Evolutionary conservation across 2,888 invertebrate genomes (phyloP).

Genomic region (Drosophila imparisetae): DNA sequence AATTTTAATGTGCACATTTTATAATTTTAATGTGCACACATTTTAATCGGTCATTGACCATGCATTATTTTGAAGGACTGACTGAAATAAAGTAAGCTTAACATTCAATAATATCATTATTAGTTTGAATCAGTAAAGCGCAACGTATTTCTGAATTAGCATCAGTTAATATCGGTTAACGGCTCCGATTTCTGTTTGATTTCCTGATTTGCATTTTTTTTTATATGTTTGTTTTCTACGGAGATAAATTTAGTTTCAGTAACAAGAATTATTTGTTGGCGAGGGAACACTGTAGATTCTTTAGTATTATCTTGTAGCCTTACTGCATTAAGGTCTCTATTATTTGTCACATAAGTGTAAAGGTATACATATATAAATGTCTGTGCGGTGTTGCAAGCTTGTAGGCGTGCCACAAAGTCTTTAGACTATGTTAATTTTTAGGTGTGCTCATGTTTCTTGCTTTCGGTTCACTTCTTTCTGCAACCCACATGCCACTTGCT

Average conservation of each 20-base stretch:
- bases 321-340: not conserved
- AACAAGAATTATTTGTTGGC: not conserved
- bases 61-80: not conserved
- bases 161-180: not conserved
- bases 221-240: not conserved
- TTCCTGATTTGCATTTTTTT: not conserved
- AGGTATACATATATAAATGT: constrained; percentile 15
- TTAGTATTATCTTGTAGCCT: not conserved
- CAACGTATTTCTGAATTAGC: not conserved
- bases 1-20: not conserved
- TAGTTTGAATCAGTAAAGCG: not conserved
- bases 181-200: not conserved
- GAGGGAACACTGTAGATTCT: not conserved
- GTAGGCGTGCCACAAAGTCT: constrained; percentile 68
- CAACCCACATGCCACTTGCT: constrained; percentile 14
- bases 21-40: not conserved
- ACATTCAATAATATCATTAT: not conserved
- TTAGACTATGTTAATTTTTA: constrained; percentile 76
- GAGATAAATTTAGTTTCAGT: not conserved
- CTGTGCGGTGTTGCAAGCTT: constrained; percentile 49
- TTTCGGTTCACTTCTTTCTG: constrained; percentile 7
- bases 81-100: not conserved
- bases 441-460: constrained; percentile 66
- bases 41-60: not conserved
- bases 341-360: constrained; percentile 1